phyloP scores from a whole-genome alignment of 2,113 vertebrate genomes.

The Phyllopteryx taeniolatus region DNA sequence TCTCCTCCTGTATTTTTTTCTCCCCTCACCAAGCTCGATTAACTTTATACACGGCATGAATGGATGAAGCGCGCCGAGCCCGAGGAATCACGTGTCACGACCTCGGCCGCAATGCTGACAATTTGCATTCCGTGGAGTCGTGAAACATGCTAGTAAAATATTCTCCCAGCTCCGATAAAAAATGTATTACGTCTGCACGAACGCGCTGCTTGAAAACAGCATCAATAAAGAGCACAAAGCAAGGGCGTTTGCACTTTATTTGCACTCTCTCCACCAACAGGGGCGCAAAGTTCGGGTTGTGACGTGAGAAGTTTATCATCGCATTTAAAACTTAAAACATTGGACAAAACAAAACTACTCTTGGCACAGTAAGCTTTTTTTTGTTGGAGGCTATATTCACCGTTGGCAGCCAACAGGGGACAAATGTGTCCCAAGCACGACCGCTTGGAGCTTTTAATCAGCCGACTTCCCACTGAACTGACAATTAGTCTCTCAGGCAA shows the following conservation, averaged over 20 bases:
- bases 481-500: neutral
- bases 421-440: neutral
- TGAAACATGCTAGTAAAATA: neutral
- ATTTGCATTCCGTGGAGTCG: neutral
- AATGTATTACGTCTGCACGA: neutral
- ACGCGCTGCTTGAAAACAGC: neutral
- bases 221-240: neutral
- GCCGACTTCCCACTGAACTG: neutral
- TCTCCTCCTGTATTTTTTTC: neutral
- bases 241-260: neutral
- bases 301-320: neutral
- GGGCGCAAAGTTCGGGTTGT: neutral
- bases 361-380: neutral
- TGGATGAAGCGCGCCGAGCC: neutral
- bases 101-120: neutral
- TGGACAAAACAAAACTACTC: neutral
- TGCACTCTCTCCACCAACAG: neutral
- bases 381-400: neutral
- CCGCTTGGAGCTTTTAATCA: neutral
- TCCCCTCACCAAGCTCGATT: constrained; percentile 3
- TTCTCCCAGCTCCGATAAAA: neutral
- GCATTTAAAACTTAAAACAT: neutral
- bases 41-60: neutral
- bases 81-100: neutral
- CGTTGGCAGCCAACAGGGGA: neutral